A percentile compares a stretch with the other conserved stretches of the same genome.
Conservation (phyloP, 2,113 vertebrate species). For the Aptenodytes patagonicus region DNA sequence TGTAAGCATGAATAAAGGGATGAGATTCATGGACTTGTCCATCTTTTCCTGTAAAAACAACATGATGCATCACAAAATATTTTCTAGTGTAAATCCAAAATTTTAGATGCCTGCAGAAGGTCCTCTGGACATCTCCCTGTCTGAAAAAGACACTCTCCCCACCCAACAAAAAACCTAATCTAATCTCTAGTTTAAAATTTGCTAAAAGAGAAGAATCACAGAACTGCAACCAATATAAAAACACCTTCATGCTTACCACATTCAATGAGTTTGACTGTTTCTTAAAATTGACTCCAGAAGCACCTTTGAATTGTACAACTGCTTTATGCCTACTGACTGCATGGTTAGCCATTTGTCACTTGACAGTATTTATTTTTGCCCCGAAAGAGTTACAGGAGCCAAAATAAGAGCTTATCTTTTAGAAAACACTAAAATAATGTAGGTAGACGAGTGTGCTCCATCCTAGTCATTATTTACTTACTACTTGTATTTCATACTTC, state of each 20-base stretch:
- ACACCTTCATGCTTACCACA: background rate
- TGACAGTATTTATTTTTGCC: background rate
- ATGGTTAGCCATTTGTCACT: background rate
- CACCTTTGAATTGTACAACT: background rate
- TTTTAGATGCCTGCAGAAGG: background rate
- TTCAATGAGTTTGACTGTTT: background rate
- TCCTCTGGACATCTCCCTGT: background rate
- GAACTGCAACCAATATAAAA: background rate
- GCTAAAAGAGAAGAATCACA: background rate
- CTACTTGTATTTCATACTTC: background rate
- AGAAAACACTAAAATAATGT: background rate
- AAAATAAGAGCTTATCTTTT: background rate
- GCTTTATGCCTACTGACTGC: background rate
- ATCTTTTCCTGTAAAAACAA: background rate
- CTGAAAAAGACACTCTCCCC: background rate
- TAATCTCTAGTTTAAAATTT: background rate
- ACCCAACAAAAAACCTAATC: background rate
- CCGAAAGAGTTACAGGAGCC: background rate
- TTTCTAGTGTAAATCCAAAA: background rate
- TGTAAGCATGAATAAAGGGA: background rate
- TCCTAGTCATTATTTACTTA: background rate
- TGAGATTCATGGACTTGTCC: background rate
- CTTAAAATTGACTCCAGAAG: background rate
- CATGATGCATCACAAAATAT: background rate
- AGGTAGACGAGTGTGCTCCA: background rate